These are phyloP conservation scores for Doryteuthis pealeii DNA, from an alignment of 1,140 invertebrate species.

Conservation along the genomic window DNA sequence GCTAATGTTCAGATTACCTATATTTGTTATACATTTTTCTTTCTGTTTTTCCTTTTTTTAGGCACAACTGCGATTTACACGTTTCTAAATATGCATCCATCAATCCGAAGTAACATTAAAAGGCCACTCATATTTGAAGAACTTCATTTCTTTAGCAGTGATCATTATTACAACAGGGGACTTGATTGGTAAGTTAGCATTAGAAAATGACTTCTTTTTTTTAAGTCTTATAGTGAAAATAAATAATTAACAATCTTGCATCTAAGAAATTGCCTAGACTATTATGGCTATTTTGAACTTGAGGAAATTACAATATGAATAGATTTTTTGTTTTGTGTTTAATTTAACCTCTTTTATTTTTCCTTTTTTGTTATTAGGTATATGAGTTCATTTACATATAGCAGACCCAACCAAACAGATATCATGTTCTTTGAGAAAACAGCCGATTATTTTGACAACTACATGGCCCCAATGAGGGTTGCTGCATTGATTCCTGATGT, in stretches of 20 bases:
- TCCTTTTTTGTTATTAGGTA: slow-evolving; percentile 77
- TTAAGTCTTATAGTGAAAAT: no score
- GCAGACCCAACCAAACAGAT: slow-evolving; percentile 70
- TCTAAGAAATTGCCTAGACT: no score
- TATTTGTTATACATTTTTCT: no score
- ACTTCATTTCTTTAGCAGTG: slow-evolving; percentile 98
- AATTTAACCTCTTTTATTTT: no score
- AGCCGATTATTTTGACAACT: slow-evolving; percentile 98
- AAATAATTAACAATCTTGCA: no score
- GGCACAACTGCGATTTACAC: slow-evolving; percentile 95
- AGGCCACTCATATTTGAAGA: slow-evolving; percentile 96
- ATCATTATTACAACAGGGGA: slow-evolving; percentile 87
- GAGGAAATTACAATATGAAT: no score
- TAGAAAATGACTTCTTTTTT: no score
- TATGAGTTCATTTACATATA: slow-evolving; percentile 89
- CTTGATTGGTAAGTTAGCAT: slow-evolving; percentile 92
- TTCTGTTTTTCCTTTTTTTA: slow-evolving; percentile 40
- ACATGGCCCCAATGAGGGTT: slow-evolving; percentile 84
- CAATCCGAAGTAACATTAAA: slow-evolving; percentile 86
- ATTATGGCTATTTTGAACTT: no score
- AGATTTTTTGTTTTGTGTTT: background rate
- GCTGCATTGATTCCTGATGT: slow-evolving; percentile 88
- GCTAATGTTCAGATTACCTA: no score
- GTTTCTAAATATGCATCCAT: slow-evolving; percentile 94
- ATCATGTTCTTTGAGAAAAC: slow-evolving; percentile 90